Base-by-base conservation (phyloP, 2,888 invertebrate species). In the Aphodius sticticus region DNA sequence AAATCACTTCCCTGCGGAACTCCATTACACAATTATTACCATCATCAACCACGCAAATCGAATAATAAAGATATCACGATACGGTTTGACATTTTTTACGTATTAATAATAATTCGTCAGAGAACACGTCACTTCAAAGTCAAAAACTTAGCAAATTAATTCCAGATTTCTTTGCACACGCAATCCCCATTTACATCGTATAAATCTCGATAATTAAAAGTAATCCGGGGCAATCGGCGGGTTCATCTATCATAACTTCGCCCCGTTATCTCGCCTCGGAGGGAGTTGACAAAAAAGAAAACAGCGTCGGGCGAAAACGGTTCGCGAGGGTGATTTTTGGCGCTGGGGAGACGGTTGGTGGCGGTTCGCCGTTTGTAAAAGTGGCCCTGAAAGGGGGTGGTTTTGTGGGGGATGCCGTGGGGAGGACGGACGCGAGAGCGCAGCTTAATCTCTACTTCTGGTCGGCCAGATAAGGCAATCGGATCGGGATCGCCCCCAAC, bases 401-500 rank as follows among this genome's bases (percentile, higher is more conserved):
- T n/a, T 74, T 26, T 26, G 35, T 35, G 71, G 35, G 74, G 74
- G 74, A n/a, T 74, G 35, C n/a, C 35, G 35, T n/a, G 74, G 74
- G 79, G 79, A 72, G 76, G 53, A 71, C 76, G 79, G 26, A 69
- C 35, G 78, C 69, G 77, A 70, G 76, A 37, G 82, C 81, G 81
- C 85, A 85, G 86, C 86, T 88, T 89, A 89, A 89, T 89, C 89
- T 88, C 87, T 88, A 88, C 89, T 88, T 89, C 89, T 89, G 89
- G 89, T 88, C 89, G 88, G 88, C 88, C 88, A 88, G 89, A 89
- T 89, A 89, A 89, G 88, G 88, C 88, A 88, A 89, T 89, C 89
- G 87, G 87, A 85, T 83, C 86, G 86, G 86, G 86, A 88, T 87
- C 87, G 86, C 85, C 85, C 84, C 84, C 84, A 83, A 83, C 85